phyloP scores from a whole-genome alignment of 2,888 invertebrate genomes.

The Macrostomum cliftonense region DNA sequence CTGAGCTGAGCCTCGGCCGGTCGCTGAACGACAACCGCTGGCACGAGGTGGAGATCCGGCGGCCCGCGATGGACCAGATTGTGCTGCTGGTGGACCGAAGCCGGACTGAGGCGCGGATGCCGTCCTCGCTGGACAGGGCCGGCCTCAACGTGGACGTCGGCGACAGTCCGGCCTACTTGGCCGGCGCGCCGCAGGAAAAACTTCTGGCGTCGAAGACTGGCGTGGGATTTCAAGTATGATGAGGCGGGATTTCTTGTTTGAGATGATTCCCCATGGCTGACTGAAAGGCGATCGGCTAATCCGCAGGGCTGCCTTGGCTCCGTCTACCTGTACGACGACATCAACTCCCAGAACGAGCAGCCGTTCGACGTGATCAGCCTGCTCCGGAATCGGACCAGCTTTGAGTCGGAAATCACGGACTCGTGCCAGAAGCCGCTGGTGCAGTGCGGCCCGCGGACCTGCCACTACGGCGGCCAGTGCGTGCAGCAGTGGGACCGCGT shows the following conservation, averaged over 20 bases:
- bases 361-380: slow-evolving; percentile 60
- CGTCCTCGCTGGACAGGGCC: slow-evolving; percentile 15
- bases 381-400: slow-evolving; percentile 51
- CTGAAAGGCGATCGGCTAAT: too few species aligned
- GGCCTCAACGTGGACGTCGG: slow-evolving; percentile 18
- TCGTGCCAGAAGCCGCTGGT: not conserved
- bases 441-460: slow-evolving; percentile 62
- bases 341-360: slow-evolving; percentile 40
- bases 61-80: slow-evolving; percentile 67
- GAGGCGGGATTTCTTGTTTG: too few species aligned
- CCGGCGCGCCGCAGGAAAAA: slow-evolving; percentile 28
- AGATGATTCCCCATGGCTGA: too few species aligned
- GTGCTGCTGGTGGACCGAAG: slow-evolving; percentile 68
- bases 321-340: slow-evolving; percentile 66
- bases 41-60: slow-evolving; percentile 73
- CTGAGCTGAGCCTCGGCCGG: slow-evolving; percentile 58
- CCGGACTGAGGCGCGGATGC: not conserved
- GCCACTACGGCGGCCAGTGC: slow-evolving; percentile 74
- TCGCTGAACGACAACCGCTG: slow-evolving; percentile 77
- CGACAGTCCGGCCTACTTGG: slow-evolving; percentile 70
- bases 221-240: slow-evolving; percentile 52
- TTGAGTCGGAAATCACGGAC: not conserved
- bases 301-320: slow-evolving; percentile 74
- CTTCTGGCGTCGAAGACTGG: slow-evolving; percentile 14
- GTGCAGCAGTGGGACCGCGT: slow-evolving; percentile 83